Percentiles rank a stretch among this genome's conserved stretches.
These are phyloP conservation scores for Amblyraja radiata DNA, from an alignment of 2,797 vertebrate species.

Conservation along the genomic window DNA sequence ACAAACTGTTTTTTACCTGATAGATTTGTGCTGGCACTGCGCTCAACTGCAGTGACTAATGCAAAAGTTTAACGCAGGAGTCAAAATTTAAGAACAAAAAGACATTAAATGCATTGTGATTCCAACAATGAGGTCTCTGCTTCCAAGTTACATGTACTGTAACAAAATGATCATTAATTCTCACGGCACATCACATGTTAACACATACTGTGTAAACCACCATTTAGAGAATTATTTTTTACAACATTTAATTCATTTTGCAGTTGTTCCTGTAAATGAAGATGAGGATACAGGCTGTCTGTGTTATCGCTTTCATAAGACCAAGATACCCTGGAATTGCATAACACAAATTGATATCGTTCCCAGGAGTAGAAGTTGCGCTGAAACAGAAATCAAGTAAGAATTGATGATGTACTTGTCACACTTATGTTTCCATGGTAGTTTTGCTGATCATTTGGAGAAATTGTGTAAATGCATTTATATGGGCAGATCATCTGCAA, in stretches of 20 bases:
- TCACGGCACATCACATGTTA: too few relatives aligned
- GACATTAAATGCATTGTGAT: too few relatives aligned
- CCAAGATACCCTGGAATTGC: background rate
- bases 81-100: too few relatives aligned
- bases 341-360: background rate
- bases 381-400: background rate
- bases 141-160: too few relatives aligned
- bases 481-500: too few relatives aligned
- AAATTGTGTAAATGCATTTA: background rate
- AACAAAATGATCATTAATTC: too few relatives aligned
- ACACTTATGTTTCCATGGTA: background rate
- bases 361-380: background rate
- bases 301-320: fast-evolving
- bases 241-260: background rate
- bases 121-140: too few relatives aligned
- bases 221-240: background rate
- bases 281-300: background rate
- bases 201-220: background rate
- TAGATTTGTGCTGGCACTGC: too few relatives aligned
- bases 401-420: background rate
- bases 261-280: background rate
- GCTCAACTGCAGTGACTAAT: too few relatives aligned
- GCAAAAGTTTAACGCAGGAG: too few relatives aligned
- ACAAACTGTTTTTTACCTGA: background rate
- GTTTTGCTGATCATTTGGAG: background rate